Evolutionary conservation across 2,113 vertebrate species (phyloP).

Genomic region (Catagonus wagneri): DNA sequence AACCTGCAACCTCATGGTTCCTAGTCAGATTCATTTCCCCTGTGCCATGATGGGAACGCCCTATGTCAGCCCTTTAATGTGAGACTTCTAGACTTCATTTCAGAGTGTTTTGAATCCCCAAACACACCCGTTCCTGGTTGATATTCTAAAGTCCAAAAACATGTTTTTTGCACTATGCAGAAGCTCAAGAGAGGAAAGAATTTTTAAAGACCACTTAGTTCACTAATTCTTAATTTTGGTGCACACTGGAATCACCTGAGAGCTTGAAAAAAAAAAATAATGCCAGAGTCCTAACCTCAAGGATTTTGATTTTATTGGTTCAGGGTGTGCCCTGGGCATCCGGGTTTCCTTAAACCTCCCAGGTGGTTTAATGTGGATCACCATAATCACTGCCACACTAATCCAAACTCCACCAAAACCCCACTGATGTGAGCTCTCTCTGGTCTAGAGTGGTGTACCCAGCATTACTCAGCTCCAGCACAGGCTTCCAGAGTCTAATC

Average conservation of each 20-base stretch:
- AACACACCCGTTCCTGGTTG: background rate
- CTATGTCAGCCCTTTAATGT: background rate
- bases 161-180: background rate
- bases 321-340: background rate
- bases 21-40: too few species aligned
- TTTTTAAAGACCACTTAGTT: background rate
- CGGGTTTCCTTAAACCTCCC: background rate
- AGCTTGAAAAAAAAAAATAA: background rate
- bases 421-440: background rate
- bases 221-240: background rate
- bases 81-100: background rate
- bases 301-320: background rate
- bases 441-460: background rate
- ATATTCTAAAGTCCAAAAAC: background rate
- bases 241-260: background rate
- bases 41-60: too few species aligned
- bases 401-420: background rate
- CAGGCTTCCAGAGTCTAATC: background rate
- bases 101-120: background rate
- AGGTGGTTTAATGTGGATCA: background rate
- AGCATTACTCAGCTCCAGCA: background rate
- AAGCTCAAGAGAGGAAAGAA: background rate
- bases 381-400: background rate
- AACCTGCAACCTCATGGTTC: too few species aligned
- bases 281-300: background rate